phyloP scores from a whole-genome alignment of 2,888 invertebrate genomes.

The Unio delphinus region DNA sequence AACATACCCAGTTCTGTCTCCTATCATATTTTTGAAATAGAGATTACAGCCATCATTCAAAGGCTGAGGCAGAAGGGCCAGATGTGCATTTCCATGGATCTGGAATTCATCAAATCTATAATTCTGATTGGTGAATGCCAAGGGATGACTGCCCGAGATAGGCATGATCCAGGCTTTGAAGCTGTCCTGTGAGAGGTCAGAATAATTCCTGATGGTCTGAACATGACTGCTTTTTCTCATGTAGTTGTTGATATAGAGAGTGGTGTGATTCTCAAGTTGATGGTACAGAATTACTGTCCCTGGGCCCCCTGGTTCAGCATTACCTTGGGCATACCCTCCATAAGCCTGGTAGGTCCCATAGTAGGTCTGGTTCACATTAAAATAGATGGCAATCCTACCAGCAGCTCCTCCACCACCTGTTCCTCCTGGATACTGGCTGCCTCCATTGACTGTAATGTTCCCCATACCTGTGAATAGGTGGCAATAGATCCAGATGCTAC shows the following conservation, averaged over 20 bases:
- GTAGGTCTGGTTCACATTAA: conserved; percentile 51
- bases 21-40: conserved; percentile 57
- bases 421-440: conserved; percentile 28
- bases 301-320: conserved; percentile 54
- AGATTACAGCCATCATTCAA: conserved; percentile 36
- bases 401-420: conserved; percentile 51
- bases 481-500: conserved; percentile 48
- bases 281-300: conserved; percentile 57
- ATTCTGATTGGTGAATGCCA: conserved; percentile 39
- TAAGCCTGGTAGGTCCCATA: conserved; percentile 48
- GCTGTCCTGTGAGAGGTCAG: conserved; percentile 42
- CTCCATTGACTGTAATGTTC: conserved; percentile 57
- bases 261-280: conserved; percentile 44
- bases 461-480: conserved; percentile 47
- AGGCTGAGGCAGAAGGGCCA: conserved; percentile 51
- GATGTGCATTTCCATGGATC: conserved; percentile 57
- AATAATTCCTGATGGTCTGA: conserved; percentile 42
- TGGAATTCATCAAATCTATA: conserved; percentile 54
- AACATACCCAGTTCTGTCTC: conserved; percentile 51
- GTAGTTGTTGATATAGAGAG: conserved; percentile 51
- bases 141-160: conserved; percentile 43
- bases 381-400: conserved; percentile 55
- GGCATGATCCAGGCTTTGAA: conserved; percentile 60
- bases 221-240: conserved; percentile 26
- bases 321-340: conserved; percentile 36